phyloP scores from a whole-genome alignment of 2,113 vertebrate species.

The Pleuronectes platessa region DNA sequence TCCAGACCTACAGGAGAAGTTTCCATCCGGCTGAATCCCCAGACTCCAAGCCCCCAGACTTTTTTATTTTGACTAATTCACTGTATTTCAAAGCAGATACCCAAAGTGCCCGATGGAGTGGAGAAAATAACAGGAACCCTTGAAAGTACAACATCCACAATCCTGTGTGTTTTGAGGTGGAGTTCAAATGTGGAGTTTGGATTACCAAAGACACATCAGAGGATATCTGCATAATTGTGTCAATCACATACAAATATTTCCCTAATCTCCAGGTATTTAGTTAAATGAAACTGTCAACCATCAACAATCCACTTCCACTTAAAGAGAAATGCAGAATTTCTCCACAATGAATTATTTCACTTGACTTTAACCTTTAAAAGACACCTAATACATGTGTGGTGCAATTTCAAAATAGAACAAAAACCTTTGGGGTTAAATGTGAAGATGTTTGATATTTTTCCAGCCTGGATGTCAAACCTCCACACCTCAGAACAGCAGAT shows the following conservation, averaged over 20 bases:
- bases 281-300: neutral
- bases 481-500: constrained; percentile 22
- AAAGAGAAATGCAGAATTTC: neutral
- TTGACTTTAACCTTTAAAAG: neutral
- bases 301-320: neutral
- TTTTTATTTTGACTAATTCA: too few species aligned
- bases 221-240: too few species aligned
- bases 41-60: neutral
- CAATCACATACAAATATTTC: too few species aligned
- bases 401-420: constrained; percentile 17
- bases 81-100: too few species aligned
- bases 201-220: too few species aligned
- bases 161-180: too few species aligned
- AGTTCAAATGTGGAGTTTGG: too few species aligned
- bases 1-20: constrained; percentile 58
- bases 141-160: too few species aligned
- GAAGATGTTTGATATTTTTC: constrained; percentile 6
- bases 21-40: constrained; percentile 27
- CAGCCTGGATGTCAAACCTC: constrained; percentile 39
- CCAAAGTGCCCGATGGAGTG: too few species aligned
- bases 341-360: too few species aligned
- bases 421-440: constrained; percentile 11
- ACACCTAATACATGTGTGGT: neutral
- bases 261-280: neutral
- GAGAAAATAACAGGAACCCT: too few species aligned